phyloP scores from a whole-genome alignment of 2,113 vertebrate genomes.

The Pomatorhinus ruficollis region DNA sequence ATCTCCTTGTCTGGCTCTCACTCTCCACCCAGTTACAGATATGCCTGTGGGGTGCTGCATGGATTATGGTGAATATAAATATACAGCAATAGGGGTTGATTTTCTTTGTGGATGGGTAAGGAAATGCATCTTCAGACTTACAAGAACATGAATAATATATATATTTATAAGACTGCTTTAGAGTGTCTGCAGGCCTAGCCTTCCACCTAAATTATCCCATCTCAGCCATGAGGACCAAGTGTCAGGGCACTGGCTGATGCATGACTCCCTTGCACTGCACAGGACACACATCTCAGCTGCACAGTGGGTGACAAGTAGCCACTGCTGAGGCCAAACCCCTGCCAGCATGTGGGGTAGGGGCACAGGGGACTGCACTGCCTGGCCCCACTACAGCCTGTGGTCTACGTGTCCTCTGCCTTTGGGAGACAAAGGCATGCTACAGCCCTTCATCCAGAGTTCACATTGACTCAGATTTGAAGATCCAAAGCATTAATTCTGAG shows the following conservation, averaged over 20 bases:
- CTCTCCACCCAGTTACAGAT: fast-evolving
- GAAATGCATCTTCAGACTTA: neutral
- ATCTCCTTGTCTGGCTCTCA: fast-evolving
- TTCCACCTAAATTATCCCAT: neutral
- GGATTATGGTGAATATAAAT: neutral
- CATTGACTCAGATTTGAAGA: neutral
- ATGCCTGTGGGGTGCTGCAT: neutral
- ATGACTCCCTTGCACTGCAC: neutral
- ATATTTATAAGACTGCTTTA: neutral
- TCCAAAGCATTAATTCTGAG: neutral
- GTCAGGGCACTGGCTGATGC: neutral
- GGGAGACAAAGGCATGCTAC: neutral
- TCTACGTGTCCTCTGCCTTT: fast-evolving
- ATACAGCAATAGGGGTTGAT: neutral
- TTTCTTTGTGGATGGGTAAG: neutral
- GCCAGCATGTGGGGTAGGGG: fast-evolving
- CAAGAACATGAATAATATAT: neutral
- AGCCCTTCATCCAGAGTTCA: neutral
- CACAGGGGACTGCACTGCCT: neutral
- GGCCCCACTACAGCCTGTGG: fast-evolving
- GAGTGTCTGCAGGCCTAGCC: neutral
- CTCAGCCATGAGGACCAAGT: neutral
- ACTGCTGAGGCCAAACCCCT: fast-evolving
- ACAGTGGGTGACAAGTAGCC: neutral
- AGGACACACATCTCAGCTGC: neutral